Base-by-base conservation (phyloP, 2,113 vertebrate genomes). In the Odobenus rosmarus region DNA sequence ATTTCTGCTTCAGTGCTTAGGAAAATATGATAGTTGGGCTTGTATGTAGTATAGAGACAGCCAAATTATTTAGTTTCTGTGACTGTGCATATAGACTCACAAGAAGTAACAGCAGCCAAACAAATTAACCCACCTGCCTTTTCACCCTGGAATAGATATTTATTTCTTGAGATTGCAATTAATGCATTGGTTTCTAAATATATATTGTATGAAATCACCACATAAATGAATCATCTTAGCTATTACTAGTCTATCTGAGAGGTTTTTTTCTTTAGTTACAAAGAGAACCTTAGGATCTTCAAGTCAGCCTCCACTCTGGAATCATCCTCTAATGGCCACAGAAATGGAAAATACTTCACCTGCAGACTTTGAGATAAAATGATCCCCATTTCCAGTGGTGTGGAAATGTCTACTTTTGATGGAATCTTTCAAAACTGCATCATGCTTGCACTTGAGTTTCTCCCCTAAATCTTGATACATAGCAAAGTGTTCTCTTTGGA, bases 381-480 rank as follows among this genome's bases (percentile, higher is more conserved):
- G 0, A 42, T 85, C 26, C 39, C 81, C 51, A 26, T 86, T 88
- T 94, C 71, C 31, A 55, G 55, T 71, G 13, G 51, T 82, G 61
- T 95, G 83, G 82, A 95, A 88, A 95, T 92, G 55, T 57, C 76
- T 96, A 1, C 81, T 96, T 96, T 93, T 95, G 96, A 96, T 88
- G 55, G 49, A 31, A 77, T 90, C 81, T 94, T 96, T 97, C 80
- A 96, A 83, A 95, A 95, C 76, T 93, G 88, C 74, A 82, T 96
- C 96, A 92, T 55, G 55, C 93, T 53, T 90, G n/a, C 8, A 90
- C 81, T 96, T 94, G 46, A 49, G 51, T 55, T 89, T 96, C 89
- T 96, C 91, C 19, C 83, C 72, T 95, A 96, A 97, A 95, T 95
- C 91, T 83, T 77, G 92, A 83, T 92, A 95, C 96, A 96, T 81